Evolutionary conservation across 2,113 vertebrate genomes (phyloP), one percentile per base, ranked within the genome.

Genomic region (Mystacornis crossleyi): DNA sequence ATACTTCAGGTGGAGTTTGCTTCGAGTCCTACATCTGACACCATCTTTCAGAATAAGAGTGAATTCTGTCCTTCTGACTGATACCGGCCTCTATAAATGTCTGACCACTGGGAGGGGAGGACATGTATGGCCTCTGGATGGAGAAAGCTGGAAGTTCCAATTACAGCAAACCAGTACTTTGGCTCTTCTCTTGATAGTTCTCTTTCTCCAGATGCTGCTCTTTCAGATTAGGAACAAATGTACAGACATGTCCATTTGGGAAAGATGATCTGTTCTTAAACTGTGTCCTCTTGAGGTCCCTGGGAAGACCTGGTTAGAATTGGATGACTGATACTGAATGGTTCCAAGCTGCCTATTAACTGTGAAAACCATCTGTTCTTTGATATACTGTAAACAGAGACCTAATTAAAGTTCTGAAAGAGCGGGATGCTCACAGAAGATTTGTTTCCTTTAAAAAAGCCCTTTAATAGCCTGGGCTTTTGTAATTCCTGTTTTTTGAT

Each of bases 71-170:
- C 10, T n/a, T 43, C 8, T 21, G 9, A 4, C 16, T 34, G 62
- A 23, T 28, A 1, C 4, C n/a, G 83, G 20, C 14, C 26, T 26
- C 40, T 55, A 0, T 29, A 50, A 50, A 29, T 38, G 60, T 33
- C 17, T 50, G n/a, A 40, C 10, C 33, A 10, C 31, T 21, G 54
- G 54, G 21, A 45, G 6, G 10, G 24, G 29, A 51, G n/a, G 47
- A 16, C 24, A 5, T 0, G 0, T 2, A 2, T 23, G 26, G 12
- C 40, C 15, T 77, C 1, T 1, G 10, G 5, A 19, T 15, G 42
- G 65, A 12, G 47, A 75, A 51, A 36, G 3, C 5, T 67, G 48
- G 2, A 34, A 58, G 4, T 24, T 36, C 6, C n/a, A 50, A 0
- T 26, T 29, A 23, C 8, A 15, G 19, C 8, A 34, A 70, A 29